phyloP scores from a whole-genome alignment of 1,140 invertebrate species.

The Zaprionus ghesquierei region DNA sequence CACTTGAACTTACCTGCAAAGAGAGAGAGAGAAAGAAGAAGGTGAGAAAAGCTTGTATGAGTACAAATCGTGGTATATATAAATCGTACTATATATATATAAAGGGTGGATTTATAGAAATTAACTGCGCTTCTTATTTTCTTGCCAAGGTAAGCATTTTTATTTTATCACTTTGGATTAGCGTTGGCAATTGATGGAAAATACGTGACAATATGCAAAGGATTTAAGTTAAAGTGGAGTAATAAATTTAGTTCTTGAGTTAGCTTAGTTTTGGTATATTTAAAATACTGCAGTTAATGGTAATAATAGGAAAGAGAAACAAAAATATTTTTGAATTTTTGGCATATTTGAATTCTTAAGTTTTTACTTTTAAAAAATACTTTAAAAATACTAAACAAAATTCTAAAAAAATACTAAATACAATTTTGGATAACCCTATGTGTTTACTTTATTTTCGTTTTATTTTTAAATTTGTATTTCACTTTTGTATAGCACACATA shows the following conservation, averaged over 20 bases:
- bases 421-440: too few species aligned
- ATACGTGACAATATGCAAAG: background rate
- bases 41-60: conserved; percentile 14
- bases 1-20: conserved; percentile 66
- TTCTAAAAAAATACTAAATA: too few species aligned
- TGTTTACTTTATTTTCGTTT: too few species aligned
- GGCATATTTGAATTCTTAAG: too few species aligned
- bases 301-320: too few species aligned
- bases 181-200: background rate
- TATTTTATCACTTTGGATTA: background rate
- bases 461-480: too few species aligned
- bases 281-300: background rate
- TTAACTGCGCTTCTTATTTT: background rate
- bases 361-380: too few species aligned
- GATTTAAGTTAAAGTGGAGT: background rate
- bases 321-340: too few species aligned
- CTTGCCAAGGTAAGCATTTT: background rate
- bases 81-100: background rate
- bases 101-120: background rate
- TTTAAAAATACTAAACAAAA: too few species aligned
- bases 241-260: background rate
- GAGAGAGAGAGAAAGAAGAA: too few species aligned
- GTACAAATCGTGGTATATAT: conserved; percentile 10
- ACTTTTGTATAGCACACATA: too few species aligned
- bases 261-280: background rate